These are phyloP conservation scores for Drosophila busckii DNA, from an alignment of 1,140 invertebrate genomes.

Conservation along the genomic window DNA sequence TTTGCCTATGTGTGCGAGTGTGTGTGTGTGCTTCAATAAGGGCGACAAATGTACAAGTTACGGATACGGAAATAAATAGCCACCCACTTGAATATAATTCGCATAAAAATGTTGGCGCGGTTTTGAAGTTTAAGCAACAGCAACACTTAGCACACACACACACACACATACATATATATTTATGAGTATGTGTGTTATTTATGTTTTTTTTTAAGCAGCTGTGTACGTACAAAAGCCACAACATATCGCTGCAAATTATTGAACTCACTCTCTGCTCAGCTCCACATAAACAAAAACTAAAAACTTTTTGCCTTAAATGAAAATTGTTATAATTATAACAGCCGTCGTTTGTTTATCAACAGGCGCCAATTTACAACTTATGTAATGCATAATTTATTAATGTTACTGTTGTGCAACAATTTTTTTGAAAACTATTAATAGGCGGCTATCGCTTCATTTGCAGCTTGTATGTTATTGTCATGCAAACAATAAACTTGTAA, in stretches of 20 bases:
- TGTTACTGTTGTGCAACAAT: conserved; percentile 20
- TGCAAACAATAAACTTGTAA: conserved; percentile 34
- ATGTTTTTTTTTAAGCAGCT: conserved; percentile 17
- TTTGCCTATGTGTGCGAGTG: too few species aligned
- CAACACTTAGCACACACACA: too few species aligned
- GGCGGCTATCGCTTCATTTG: conserved; percentile 37
- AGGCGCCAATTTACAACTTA: background rate
- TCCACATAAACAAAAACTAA: conserved; percentile 14
- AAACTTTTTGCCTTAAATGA: too few species aligned
- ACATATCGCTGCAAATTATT: conserved; percentile 17
- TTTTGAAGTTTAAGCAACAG: conserved; percentile 22
- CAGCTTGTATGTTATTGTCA: conserved; percentile 15
- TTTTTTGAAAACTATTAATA: too few species aligned
- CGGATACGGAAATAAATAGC: conserved; percentile 27
- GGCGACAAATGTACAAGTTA: conserved; percentile 27
- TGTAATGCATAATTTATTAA: conserved; percentile 27
- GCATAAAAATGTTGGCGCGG: conserved; percentile 30
- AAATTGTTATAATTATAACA: conserved; percentile 12
- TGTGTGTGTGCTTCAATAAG: conserved; percentile 19
- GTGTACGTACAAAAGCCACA: background rate
- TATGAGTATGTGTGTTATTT: conserved; percentile 11
- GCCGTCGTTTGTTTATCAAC: conserved; percentile 12
- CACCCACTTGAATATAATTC: conserved; percentile 25
- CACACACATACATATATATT: too few species aligned
- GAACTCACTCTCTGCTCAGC: conserved; percentile 1